Base-by-base conservation (phyloP, 2,113 vertebrate genomes). In the Serilophus lunatus region DNA sequence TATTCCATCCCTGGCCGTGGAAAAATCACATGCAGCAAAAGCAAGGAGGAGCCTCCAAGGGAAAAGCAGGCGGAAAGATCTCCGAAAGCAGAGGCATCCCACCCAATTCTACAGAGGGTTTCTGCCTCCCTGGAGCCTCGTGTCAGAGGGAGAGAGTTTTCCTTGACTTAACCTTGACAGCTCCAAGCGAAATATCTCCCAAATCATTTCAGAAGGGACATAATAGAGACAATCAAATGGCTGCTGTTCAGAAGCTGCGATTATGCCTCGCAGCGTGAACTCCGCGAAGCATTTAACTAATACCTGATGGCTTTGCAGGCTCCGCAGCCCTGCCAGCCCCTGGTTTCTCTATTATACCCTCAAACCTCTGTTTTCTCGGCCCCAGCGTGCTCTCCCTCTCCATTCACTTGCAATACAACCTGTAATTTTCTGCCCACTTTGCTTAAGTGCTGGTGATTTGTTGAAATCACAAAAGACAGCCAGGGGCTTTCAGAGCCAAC, bases 361-460 rank as follows among this genome's bases (percentile, higher is more conserved):
- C 88, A 92, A 96, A 86, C 72, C 94, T 93, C 87, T 86, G 76
- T 40, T 87, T 92, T 92, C 87, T 92, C 84, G 66, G 93, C 85
- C 93, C 82, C 93, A 90, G 94, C 49, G 36, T 83, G 91, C 92
- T 95, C 92, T 95, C 89, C 89, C 86, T 90, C 95, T 96, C 93
- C 89, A 92, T 90, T 95, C 96, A 80, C 93, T 94, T 94, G 95
- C 92, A 79, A 97, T 77, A 94, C 93, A 98, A 96, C 97, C 96
- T 92, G 90, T 84, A 97, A 97, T 98, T 98, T 97, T 96, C 95
- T 96, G 85, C 92, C 92, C 94, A 96, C 95, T 97, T 97, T 91
- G 90, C 93, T 96, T 96, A 97, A 97, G 95, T 97, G 96, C 91
- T 47, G 87, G 96, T 66, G 91, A 97, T 97, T 97, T 97, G 91